Evolutionary conservation across 2,113 vertebrate genomes (phyloP).

Genomic region (Oreotragus oreotragus): DNA sequence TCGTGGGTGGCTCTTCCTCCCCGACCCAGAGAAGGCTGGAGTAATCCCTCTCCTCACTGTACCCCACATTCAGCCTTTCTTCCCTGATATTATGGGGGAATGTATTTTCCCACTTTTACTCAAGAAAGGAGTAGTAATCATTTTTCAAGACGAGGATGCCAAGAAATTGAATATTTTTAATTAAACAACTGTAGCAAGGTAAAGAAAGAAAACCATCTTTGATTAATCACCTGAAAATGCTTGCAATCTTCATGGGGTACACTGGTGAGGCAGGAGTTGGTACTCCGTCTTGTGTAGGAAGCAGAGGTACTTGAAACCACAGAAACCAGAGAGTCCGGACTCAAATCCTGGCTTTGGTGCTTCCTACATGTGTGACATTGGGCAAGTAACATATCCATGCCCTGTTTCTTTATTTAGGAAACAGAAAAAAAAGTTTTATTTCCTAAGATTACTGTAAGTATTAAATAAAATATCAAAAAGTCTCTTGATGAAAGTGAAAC

Average conservation of each 20-base stretch:
- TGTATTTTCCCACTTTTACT: conserved; percentile 36
- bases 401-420: neutral
- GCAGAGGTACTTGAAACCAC: neutral
- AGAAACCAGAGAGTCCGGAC: neutral
- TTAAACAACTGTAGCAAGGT: neutral
- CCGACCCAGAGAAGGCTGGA: neutral
- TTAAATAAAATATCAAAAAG: neutral
- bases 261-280: neutral
- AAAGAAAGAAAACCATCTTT: neutral
- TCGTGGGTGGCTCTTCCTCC: conserved; percentile 33
- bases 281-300: neutral
- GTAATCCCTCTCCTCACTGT: neutral
- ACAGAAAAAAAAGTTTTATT: neutral
- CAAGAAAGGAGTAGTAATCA: neutral
- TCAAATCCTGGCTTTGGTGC: neutral
- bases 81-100: neutral
- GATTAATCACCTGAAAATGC: neutral
- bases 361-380: neutral
- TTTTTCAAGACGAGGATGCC: neutral
- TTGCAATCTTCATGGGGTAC: neutral
- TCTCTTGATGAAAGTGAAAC: too few relatives aligned
- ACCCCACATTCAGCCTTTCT: neutral
- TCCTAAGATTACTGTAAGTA: neutral
- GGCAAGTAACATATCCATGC: neutral
- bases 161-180: neutral